phyloP scores from a whole-genome alignment of 2,888 invertebrate genomes.

The Metacarcinus magister region DNA sequence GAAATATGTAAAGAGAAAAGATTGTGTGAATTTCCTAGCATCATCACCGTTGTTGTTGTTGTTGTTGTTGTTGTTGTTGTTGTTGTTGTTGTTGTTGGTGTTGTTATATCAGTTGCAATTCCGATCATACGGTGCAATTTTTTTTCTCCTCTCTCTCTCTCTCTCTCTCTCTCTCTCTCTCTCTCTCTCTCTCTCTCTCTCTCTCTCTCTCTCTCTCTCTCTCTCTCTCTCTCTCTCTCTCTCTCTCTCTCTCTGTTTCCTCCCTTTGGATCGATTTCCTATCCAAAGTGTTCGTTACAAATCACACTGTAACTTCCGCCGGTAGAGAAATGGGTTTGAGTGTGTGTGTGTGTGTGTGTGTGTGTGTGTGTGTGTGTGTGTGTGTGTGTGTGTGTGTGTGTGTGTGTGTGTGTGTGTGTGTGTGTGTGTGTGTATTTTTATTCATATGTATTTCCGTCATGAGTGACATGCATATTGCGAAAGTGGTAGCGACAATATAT shows the following conservation, averaged over 20 bases:
- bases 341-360: slow-evolving; percentile 26
- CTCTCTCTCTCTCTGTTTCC: not conserved
- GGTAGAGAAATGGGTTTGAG: not conserved
- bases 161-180: slow-evolving; percentile 26
- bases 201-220: slow-evolving; percentile 15
- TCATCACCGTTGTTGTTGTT: not conserved
- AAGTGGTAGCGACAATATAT: not conserved
- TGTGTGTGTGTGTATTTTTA: not conserved
- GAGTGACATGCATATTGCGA: not conserved
- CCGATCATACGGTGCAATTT: too few relatives aligned
- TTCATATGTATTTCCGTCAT: not conserved
- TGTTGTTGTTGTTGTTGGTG: too few relatives aligned
- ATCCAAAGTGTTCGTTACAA: slow-evolving; percentile 19
- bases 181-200: slow-evolving; percentile 21
- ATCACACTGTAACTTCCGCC: slow-evolving; percentile 5
- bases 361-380: slow-evolving; percentile 26
- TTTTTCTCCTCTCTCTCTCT: not conserved
- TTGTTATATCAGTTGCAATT: too few relatives aligned
- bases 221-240: slow-evolving; percentile 34
- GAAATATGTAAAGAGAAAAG: not conserved
- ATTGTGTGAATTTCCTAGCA: not conserved
- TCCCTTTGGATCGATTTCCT: not conserved
- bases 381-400: slow-evolving; percentile 43
- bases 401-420: not conserved
- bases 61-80: too few relatives aligned